Conservation (phyloP, 2,797 vertebrate genomes). For the Bucorvus abyssinicus region DNA sequence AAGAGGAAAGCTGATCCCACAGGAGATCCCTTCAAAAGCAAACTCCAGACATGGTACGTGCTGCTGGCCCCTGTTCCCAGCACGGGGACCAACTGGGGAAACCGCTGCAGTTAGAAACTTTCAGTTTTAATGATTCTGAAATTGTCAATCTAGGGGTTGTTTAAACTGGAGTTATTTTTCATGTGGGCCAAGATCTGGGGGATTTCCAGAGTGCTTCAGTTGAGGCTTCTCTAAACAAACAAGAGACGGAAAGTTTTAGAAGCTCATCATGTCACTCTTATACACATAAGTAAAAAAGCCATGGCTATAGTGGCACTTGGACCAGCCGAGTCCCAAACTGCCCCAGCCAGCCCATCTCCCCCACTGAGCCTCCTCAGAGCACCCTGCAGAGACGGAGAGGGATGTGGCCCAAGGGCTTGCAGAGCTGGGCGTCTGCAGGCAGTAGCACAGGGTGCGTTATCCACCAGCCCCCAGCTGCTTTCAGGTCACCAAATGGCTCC, state of each 20-base stretch:
- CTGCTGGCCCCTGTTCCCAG: background rate
- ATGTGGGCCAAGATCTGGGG: background rate
- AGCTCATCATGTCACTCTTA: background rate
- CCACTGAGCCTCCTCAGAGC: background rate
- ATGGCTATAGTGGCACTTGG: rapidly evolving
- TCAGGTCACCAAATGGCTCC: background rate
- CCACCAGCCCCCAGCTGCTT: background rate
- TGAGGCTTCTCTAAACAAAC: background rate
- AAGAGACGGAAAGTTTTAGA: background rate
- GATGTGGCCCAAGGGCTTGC: background rate
- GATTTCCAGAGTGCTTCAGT: background rate
- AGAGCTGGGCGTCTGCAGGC: background rate
- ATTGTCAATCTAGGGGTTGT: background rate
- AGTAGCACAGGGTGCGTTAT: rapidly evolving
- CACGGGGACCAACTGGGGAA: background rate
- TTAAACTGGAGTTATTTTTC: background rate
- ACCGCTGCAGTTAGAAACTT: background rate
- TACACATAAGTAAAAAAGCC: rapidly evolving
- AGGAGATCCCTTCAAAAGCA: background rate
- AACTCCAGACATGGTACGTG: rapidly evolving
- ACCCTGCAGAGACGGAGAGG: background rate
- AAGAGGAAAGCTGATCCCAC: background rate
- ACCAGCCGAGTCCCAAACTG: background rate
- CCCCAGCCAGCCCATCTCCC: background rate
- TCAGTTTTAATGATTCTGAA: background rate